These are phyloP conservation scores for Eudasyphora cyanicolor DNA, from an alignment of 2,888 invertebrate genomes.

Conservation along the genomic window DNA sequence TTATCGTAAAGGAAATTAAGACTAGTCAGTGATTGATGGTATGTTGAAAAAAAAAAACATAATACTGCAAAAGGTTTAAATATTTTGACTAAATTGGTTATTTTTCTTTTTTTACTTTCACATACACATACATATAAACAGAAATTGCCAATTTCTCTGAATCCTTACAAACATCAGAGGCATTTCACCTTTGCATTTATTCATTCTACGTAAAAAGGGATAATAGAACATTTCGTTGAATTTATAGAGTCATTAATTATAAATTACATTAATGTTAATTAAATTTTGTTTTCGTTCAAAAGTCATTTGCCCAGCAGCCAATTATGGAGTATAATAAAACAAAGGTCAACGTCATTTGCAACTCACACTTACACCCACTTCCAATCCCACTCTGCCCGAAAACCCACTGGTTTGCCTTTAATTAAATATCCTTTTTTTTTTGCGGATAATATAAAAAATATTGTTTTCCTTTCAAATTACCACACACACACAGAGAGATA, in stretches of 20 bases:
- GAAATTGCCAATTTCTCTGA: too few relatives aligned
- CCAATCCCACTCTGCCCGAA: background rate
- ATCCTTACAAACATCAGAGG: too few relatives aligned
- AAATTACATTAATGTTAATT: constrained; percentile 36
- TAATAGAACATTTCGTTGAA: constrained; percentile 12
- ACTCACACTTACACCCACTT: background rate
- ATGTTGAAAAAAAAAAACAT: too few relatives aligned
- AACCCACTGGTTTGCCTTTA: background rate
- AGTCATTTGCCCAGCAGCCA: constrained; percentile 11
- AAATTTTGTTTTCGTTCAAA: background rate
- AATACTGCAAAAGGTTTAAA: too few relatives aligned
- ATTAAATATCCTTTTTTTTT: constrained; percentile 22
- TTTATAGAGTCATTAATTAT: constrained; percentile 3
- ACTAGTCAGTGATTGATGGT: background rate
- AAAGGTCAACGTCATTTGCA: constrained; percentile 16
- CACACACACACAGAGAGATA: constrained; percentile 33
- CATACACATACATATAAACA: too few relatives aligned
- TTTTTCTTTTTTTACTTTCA: too few relatives aligned
- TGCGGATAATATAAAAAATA: constrained; percentile 31
- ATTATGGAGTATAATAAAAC: constrained; percentile 9
- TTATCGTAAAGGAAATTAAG: background rate
- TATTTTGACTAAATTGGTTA: too few relatives aligned
- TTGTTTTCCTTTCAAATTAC: constrained; percentile 53
- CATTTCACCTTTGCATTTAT: too few relatives aligned
- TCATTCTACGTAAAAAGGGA: too few relatives aligned